Percentiles rank a stretch among this genome's conserved stretches.
These are phyloP conservation scores for Ephialtes manifestator DNA, from an alignment of 2,888 invertebrate species.

Conservation along the genomic window DNA sequence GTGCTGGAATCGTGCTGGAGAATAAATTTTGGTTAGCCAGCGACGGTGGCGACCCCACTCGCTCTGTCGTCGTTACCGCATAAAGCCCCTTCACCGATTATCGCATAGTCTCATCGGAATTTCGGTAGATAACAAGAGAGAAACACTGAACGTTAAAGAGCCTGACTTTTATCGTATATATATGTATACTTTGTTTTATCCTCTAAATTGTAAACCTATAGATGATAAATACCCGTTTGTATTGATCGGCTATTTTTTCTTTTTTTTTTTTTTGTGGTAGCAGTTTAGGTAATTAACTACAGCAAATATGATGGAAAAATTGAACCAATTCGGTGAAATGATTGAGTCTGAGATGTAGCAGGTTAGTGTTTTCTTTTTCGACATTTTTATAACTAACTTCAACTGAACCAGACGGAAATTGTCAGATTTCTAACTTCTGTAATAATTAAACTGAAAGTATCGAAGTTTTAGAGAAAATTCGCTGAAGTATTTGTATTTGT, in stretches of 20 bases:
- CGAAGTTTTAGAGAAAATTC: too few species aligned
- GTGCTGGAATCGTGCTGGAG: conserved; percentile 73
- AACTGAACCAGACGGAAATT: too few species aligned
- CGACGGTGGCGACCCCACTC: conserved; percentile 41
- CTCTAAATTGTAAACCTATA: neutral
- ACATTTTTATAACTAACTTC: too few species aligned
- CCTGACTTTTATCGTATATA: neutral
- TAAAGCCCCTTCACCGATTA: conserved; percentile 50
- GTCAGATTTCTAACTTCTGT: too few species aligned
- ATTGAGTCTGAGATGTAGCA: neutral
- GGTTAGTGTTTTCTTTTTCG: too few species aligned
- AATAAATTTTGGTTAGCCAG: conserved; percentile 75
- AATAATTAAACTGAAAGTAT: too few species aligned
- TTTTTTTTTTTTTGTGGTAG: neutral
- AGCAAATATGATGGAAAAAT: neutral
- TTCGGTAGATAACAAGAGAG: conserved; percentile 26
- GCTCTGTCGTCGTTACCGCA: conserved; percentile 25
- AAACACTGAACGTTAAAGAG: conserved; percentile 16
- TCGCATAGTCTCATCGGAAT: conserved; percentile 62
- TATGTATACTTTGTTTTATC: conserved; percentile 14
- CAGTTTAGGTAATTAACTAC: neutral
- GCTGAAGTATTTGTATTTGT: too few species aligned
- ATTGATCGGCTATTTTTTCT: neutral
- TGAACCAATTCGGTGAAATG: neutral
- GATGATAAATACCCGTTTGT: too few species aligned